Conservation (phyloP, 2,113 vertebrate species). For the Amphilophus citrinellus region DNA sequence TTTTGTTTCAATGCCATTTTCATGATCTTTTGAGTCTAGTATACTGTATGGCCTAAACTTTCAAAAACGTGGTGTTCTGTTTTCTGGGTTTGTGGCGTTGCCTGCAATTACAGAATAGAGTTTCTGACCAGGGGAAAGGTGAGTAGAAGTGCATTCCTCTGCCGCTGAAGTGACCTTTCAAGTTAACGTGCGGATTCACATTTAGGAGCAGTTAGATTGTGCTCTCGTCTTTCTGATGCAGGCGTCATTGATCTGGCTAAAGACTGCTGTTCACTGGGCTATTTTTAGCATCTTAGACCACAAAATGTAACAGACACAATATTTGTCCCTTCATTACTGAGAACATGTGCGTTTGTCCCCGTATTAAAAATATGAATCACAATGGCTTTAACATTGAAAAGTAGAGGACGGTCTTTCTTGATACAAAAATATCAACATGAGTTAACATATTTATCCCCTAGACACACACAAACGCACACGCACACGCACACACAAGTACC, state of each 20-base stretch:
- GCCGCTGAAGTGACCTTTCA: background rate
- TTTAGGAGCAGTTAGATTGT: background rate
- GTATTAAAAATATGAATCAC: background rate
- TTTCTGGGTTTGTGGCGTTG: background rate
- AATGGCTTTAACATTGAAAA: background rate
- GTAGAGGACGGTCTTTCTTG: background rate
- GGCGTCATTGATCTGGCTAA: background rate
- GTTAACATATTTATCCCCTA: background rate
- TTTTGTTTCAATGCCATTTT: background rate
- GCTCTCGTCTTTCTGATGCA: background rate
- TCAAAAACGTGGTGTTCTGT: background rate
- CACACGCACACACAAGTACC: background rate
- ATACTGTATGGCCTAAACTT: background rate
- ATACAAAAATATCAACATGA: background rate
- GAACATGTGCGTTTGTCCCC: background rate
- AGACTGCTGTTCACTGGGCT: background rate
- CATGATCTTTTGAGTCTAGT: background rate
- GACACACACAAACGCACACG: background rate
- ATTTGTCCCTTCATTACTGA: background rate
- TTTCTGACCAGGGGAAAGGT: background rate
- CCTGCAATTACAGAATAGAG: background rate
- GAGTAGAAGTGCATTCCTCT: background rate
- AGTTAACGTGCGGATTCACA: background rate
- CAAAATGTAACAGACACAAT: background rate
- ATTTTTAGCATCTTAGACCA: background rate